Evolutionary conservation across 2,113 vertebrate species (phyloP).

Genomic region (Sinocyclocheilus grahami): DNA sequence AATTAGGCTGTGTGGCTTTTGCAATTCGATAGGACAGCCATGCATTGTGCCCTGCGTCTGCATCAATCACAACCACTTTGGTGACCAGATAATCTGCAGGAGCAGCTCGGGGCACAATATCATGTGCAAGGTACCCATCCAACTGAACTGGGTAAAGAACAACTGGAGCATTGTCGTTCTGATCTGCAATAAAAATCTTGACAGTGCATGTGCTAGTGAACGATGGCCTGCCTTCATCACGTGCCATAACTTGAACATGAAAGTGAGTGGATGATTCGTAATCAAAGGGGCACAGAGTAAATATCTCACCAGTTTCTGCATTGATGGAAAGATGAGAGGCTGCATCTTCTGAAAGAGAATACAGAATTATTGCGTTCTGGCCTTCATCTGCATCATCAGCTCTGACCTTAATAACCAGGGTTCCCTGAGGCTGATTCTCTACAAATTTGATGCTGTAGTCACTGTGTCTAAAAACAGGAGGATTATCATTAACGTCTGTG

Average conservation of each 20-base stretch:
- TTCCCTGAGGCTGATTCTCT: conserved; percentile 70
- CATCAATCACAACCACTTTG: conserved; percentile 78
- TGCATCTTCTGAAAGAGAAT: conserved; percentile 62
- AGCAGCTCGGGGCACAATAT: conserved; percentile 74
- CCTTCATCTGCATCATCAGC: conserved; percentile 68
- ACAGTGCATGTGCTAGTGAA: conserved; percentile 66
- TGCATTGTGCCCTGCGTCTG: conserved; percentile 73
- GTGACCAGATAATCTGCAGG: conserved; percentile 80
- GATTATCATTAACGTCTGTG: conserved; percentile 73
- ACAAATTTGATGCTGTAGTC: conserved; percentile 63
- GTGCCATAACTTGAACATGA: conserved; percentile 65
- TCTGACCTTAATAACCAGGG: conserved; percentile 61
- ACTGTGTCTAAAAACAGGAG: conserved; percentile 66
- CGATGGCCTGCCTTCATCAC: conserved; percentile 66
- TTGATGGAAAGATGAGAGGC: conserved; percentile 69
- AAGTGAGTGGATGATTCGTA: conserved; percentile 70
- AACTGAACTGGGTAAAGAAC: conserved; percentile 69
- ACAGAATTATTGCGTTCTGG: conserved; percentile 66
- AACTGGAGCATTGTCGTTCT: conserved; percentile 68
- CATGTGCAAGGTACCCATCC: conserved; percentile 70
- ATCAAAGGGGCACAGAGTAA: conserved; percentile 69
- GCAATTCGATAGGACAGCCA: conserved; percentile 74
- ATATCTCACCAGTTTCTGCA: conserved; percentile 68
- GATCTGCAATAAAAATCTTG: conserved; percentile 69
- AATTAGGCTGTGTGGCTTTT: conserved; percentile 62